Evolutionary conservation across 2,797 vertebrate genomes (phyloP).

Genomic region (Rhabdophis nuchalis): DNA sequence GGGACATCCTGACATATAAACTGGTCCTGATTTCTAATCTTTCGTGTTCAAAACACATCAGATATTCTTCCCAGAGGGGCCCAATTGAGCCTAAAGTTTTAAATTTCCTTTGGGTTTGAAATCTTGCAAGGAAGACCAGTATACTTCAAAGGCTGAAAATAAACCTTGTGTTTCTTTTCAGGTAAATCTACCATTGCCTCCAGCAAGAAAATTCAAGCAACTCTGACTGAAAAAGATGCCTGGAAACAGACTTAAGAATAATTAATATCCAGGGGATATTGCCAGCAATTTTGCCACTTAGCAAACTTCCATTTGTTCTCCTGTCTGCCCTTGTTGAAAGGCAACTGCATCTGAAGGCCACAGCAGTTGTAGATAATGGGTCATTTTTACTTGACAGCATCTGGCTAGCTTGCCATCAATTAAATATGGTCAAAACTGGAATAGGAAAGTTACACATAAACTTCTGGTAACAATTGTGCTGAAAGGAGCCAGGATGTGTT

Average conservation of each 20-base stretch:
- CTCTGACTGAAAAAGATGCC: slow-evolving; percentile 46
- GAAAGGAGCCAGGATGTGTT: slow-evolving; percentile 19
- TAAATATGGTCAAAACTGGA: slow-evolving; percentile 39
- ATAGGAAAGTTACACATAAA: slow-evolving; percentile 29
- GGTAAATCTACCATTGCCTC: slow-evolving; percentile 45
- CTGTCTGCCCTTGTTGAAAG: slow-evolving; percentile 36
- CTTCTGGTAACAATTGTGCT: slow-evolving; percentile 15
- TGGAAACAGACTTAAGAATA: slow-evolving; percentile 46
- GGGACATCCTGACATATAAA: slow-evolving; percentile 74
- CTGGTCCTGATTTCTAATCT: slow-evolving; percentile 68
- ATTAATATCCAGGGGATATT: slow-evolving; percentile 50
- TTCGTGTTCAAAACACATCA: slow-evolving; percentile 66
- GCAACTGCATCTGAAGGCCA: slow-evolving; percentile 34
- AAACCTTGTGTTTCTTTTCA: slow-evolving; percentile 60
- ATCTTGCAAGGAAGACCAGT: slow-evolving; percentile 41
- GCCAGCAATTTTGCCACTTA: slow-evolving; percentile 32
- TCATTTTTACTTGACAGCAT: slow-evolving; percentile 6
- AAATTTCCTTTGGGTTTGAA: slow-evolving; percentile 52
- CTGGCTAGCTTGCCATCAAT: slow-evolving; percentile 25
- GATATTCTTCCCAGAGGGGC: slow-evolving; percentile 48
- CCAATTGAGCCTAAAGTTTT: slow-evolving; percentile 61
- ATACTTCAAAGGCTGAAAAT: slow-evolving; percentile 56
- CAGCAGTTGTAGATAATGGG: slow-evolving; percentile 31
- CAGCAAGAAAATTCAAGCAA: slow-evolving; percentile 40
- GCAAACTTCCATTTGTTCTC: slow-evolving; percentile 40